Base-by-base conservation (phyloP, 2,113 vertebrate species). In the Cololabis saira region DNA sequence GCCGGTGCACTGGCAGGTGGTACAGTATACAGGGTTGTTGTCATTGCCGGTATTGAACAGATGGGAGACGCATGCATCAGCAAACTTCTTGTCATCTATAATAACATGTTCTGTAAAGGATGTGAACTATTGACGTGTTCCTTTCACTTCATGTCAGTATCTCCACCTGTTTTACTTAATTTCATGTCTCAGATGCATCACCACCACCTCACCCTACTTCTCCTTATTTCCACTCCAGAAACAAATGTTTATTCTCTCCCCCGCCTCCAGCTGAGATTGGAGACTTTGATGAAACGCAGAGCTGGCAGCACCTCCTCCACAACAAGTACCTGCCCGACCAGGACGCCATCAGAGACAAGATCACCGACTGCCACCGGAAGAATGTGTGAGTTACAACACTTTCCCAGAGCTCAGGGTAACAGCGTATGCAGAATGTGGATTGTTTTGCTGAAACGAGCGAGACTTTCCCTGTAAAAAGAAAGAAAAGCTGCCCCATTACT, bases 321-420 rank as follows among this genome's bases (percentile, higher is more conserved):
- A 96, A 94, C 78, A 96, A 96, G 80, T 98, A 98, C 85, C 90
- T 98, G 86, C 96, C 97, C 56, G 95, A 97, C 74, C 97, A 98
- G 88, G 95, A 98, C 33, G 92, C 93, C n/a, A 90, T 98, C 80
- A 91, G 95, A 91, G 96, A 98, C 83, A 96, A 95, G 89, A 95
- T 98, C 43, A 92, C 93, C 57, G 96, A 98, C 61, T 86, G 81
- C 67, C 85, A 89, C 75, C 84, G 71, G 72, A 82, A 88, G 19
- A 88, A 91, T 9, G 82, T 80, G 90, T 91, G 74, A 91, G 90
- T 74, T 14, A 21, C 22, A 5, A 30, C 8, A 18, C 45, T n/a
- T 47, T 47, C 16, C 7, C 15, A n/a, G 42, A 9, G 42, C 42
- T 16, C 12, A 16, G 16, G 9, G 42, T 43, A 27, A 5, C 24